phyloP scores from a whole-genome alignment of 2,113 vertebrate genomes.

The Eulemur macaco region DNA sequence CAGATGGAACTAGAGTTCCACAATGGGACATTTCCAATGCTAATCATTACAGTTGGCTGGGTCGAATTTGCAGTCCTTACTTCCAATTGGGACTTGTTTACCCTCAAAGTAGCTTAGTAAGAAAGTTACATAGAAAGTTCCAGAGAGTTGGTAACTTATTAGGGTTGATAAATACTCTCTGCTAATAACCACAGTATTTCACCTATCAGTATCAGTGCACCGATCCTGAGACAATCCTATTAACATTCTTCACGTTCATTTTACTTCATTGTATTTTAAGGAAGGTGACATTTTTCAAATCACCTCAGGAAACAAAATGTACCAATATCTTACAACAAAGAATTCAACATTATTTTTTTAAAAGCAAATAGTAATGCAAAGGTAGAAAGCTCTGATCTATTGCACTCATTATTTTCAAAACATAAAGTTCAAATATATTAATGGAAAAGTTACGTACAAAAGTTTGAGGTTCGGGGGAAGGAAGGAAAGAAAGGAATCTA shows the following conservation, averaged over 20 bases:
- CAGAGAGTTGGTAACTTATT: neutral
- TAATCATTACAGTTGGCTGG: constrained; percentile 25
- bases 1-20: constrained; percentile 29
- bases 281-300: constrained; percentile 18
- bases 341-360: neutral
- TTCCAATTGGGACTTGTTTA: neutral
- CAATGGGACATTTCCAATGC: neutral
- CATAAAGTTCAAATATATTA: constrained; percentile 16
- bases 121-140: neutral
- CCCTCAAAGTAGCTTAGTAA: neutral
- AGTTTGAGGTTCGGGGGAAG: neutral
- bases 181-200: neutral
- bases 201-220: neutral
- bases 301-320: neutral
- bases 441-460: neutral
- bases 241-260: neutral
- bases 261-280: neutral
- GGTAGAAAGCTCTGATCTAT: neutral
- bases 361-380: neutral
- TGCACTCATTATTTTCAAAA: constrained; percentile 5
- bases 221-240: neutral
- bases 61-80: neutral
- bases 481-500: constrained; percentile 48
- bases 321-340: neutral
- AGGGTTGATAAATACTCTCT: neutral